Base-by-base conservation (phyloP, 2,113 vertebrate genomes). In the Lichenostomus cassidix region DNA sequence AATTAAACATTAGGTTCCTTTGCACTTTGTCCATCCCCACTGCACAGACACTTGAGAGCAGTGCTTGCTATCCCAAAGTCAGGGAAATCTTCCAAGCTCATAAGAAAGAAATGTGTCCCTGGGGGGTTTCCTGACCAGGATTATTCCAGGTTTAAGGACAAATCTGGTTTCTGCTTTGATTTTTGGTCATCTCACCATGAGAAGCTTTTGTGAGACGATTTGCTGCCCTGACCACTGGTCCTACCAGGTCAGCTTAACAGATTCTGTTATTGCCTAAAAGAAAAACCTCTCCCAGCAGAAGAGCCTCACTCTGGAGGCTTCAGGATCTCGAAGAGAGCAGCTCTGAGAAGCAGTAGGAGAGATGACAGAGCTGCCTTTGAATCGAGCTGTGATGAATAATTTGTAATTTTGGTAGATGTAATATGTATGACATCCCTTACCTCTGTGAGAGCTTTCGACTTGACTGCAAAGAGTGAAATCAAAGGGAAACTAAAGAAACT, bases 351-450 rank as follows among this genome's bases (percentile, higher is more conserved):
- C 64, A 23, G 89, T 28, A 93, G 82, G 55, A 93, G 47, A 83
- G 64, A 90, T 74, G 74, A 85, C 62, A 73, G 84, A 96, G 37
- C 59, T 70, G 80, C 85, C 71, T 85, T 77, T 90, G 82, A 92
- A 60, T 83, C 55, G 31, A 80, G 84, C 79, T 83, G 84, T 86
- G 82, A 94, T 70, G 74, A 91, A 95, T 91, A 76, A 94, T 94
- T 87, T 28, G 77, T 83, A 33, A 58, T 91, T 84, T 94, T 47
- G 85, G 55, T 50, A 87, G 71, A 80, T 90, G 39, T 52, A 94
- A 75, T 59, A 92, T 39, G 50, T 76, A 91, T 80, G 88, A 70
- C 79, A 88, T 56, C 76, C 52, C 49, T 64, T 83, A 70, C 85
- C 39, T 90, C 67, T 29, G 64, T 10, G 39, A 92, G n/a, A 68